phyloP scores from a whole-genome alignment of 2,888 invertebrate species.

The Melolontha melolontha region DNA sequence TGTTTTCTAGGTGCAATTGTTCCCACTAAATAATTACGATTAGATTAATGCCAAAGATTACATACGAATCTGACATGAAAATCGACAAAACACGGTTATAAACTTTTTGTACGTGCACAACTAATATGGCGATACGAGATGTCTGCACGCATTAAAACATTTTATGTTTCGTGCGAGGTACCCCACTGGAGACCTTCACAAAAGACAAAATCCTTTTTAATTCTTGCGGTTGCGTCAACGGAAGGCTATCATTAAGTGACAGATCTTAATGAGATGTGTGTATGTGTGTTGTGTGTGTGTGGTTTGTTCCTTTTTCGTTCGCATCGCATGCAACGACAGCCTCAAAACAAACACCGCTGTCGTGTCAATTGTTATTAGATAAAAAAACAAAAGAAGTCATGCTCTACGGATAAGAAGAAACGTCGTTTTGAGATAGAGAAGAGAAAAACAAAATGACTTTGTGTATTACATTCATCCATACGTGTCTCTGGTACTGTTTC shows the following conservation, averaged over 20 bases:
- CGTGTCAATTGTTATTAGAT: conserved; percentile 34
- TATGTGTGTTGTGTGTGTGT: conserved; percentile 7
- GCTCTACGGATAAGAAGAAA: conserved; percentile 23
- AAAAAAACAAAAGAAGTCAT: conserved; percentile 26
- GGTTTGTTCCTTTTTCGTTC: conserved; percentile 16
- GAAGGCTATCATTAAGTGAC: conserved; percentile 62
- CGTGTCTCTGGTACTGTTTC: too few species aligned
- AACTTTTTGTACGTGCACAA: neutral
- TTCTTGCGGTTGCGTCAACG: conserved; percentile 58
- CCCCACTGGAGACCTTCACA: conserved; percentile 44
- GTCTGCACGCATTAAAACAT: conserved; percentile 4
- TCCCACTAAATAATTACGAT: too few species aligned
- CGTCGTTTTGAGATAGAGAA: neutral
- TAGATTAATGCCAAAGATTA: neutral
- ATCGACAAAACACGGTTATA: conserved; percentile 13
- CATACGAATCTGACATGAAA: neutral
- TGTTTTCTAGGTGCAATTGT: too few species aligned
- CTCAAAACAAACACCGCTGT: conserved; percentile 9
- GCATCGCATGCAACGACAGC: conserved; percentile 12
- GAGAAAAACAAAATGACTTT: neutral
- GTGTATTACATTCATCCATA: too few species aligned
- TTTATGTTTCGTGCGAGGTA: conserved; percentile 33
- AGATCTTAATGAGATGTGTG: conserved; percentile 57
- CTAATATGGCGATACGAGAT: conserved; percentile 21
- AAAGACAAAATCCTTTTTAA: conserved; percentile 49